Evolutionary conservation across 2,113 vertebrate genomes (phyloP), one percentile per base, ranked within the genome.

Genomic region (Megatriorchis doriae): DNA sequence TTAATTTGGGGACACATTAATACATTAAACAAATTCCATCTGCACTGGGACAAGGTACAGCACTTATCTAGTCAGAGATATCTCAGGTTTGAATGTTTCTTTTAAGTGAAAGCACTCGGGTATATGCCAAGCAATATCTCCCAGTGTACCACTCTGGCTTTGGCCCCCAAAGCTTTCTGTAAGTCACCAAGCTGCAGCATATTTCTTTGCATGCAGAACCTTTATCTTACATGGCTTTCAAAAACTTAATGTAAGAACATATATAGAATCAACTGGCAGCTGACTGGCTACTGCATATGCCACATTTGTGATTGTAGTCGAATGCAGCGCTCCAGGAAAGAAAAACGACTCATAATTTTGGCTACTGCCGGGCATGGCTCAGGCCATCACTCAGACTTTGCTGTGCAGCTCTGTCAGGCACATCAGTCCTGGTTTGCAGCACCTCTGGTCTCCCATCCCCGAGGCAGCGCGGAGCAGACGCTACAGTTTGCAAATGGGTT

Each of bases 391-490:
- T 94, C 94, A 79, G 78, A 43, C 59, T 77, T 47, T 52, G 89
- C 86, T 78, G 73, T 59, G 68, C n/a, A 55, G 86, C 80, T 87
- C 78, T 97, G 93, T 95, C 91, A 93, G 94, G 81, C 84, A 63
- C 91, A 96, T 95, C 96, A 96, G 68, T 55, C 94, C 83, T 71
- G 89, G 83, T 89, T 88, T 94, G 91, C 86, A 93, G 91, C 94
- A 87, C 93, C 88, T 95, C 91, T 63, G 43, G 45, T 91, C 73
- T 96, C 81, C 59, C 47, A 25, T 7, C 81, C 89, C 91, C 0
- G 15, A 61, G 91, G 94, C 84, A 56, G 52, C 1, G 0, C 3
- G 38, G 72, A 63, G 75, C 55, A 1, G 0, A 71, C 0, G 2
- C 56, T 45, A 16, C 0, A 0, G 68, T 81, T 94, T 74, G 81